Conservation (phyloP, 2,113 vertebrate genomes). For the Furnarius figulus region DNA sequence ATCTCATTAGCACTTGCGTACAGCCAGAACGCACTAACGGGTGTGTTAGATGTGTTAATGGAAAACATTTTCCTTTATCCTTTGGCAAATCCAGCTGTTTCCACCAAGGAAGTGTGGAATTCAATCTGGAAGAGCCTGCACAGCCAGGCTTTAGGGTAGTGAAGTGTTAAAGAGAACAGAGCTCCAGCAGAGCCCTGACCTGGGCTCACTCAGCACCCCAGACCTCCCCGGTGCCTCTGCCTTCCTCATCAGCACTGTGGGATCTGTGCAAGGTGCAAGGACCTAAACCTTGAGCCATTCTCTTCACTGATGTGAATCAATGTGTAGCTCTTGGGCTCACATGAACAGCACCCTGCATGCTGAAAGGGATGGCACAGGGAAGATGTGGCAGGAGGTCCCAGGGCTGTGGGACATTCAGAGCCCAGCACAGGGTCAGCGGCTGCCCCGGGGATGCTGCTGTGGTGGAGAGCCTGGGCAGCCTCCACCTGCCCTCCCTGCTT, state of each 20-base stretch:
- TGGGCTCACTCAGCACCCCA: neutral
- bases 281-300: accelerated
- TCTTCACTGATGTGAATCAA: accelerated
- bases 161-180: neutral
- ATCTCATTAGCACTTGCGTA: neutral
- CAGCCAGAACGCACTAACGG: neutral
- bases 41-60: constrained; percentile 39
- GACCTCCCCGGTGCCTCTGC: accelerated
- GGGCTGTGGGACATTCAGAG: neutral
- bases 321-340: accelerated
- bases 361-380: neutral
- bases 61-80: constrained; percentile 21
- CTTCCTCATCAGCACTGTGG: accelerated
- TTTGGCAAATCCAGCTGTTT: neutral
- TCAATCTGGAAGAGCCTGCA: neutral
- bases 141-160: accelerated
- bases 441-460: accelerated
- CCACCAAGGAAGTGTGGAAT: neutral
- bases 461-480: neutral
- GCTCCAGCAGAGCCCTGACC: neutral
- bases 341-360: accelerated
- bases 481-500: neutral
- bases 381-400: neutral
- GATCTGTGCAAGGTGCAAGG: neutral
- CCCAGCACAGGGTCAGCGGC: neutral